Base-by-base conservation (phyloP, 2,113 vertebrate species). In the Gorsachius goisagi region DNA sequence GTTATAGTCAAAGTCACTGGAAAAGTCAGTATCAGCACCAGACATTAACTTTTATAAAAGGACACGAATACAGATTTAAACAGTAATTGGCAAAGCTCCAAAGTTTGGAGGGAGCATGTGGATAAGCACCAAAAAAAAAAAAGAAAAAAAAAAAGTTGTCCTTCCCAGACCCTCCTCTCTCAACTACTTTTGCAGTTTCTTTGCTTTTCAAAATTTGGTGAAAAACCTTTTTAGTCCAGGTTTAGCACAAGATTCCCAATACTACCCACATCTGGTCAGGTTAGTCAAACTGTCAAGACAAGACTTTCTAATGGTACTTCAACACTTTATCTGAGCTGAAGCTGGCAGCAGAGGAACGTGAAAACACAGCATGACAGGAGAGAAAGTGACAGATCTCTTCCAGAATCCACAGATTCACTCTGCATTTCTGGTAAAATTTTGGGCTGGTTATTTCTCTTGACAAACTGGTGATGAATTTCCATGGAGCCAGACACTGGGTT, bases 11-110 rank as follows among this genome's bases (percentile, higher is more conserved):
- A 95, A 96, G 95, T 95, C 86, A 24, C 13, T 76, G 84, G 56
- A 87, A 96, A 96, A 93, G 63, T 88, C 88, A 18, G 41, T 58
- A 80, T 93, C 90, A 95, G 91, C 91, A 92, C 58, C 90, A 95
- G 92, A 91, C 85, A 84, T 58, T 91, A 93, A 66, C 44, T 91
- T 93, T 59, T 73, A 9, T 9, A 26, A 58, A 82, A 92, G 56
- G 84, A 87, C 84, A 76, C 32, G 90, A 94, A 92, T 88, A 45
- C 24, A 89, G 39, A 95, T 85, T 94, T 55, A 47, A 91, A 50
- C n/a, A 76, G 71, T 6, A 56, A 66, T 2, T 95, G 95, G 92
- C 80, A 82, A 90, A 84, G 39, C 17, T 82, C 83, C 92, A 87
- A 63, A 63, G 9, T 64, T 33, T 81, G 58, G 45, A 93, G 32